phyloP scores from a whole-genome alignment of 2,888 invertebrate species.

The Stenoptilia bipunctidactyla region DNA sequence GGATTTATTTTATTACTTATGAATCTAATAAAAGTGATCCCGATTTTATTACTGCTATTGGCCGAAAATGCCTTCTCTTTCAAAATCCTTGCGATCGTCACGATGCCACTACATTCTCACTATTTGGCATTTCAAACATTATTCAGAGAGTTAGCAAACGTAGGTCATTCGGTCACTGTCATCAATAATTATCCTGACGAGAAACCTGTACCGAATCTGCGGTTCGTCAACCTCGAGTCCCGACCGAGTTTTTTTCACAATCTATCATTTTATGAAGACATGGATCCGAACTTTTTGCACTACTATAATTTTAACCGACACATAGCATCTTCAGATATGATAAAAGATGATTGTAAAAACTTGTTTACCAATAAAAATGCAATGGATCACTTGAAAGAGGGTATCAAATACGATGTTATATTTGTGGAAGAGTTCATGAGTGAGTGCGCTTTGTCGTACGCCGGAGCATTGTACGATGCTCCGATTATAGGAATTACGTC shows the following conservation, averaged over 20 bases:
- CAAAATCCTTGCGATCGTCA: conserved; percentile 65
- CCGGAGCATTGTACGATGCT: conserved; percentile 37
- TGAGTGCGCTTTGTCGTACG: conserved; percentile 50
- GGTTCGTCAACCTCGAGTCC: conserved; percentile 57
- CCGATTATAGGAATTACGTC: conserved; percentile 68
- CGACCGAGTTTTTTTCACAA: conserved; percentile 6
- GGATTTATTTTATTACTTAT: too few relatives aligned
- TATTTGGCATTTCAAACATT: conserved; percentile 73
- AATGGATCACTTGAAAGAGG: conserved; percentile 23
- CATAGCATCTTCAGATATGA: conserved; percentile 15
- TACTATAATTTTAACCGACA: conserved; percentile 24
- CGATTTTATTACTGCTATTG: conserved; percentile 12
- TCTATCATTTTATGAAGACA: conserved; percentile 19
- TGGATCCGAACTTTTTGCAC: conserved; percentile 15
- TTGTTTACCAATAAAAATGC: conserved; percentile 32
- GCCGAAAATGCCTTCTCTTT: conserved; percentile 33
- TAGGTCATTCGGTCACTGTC: conserved; percentile 75
- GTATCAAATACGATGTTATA: conserved; percentile 46
- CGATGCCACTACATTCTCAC: conserved; percentile 74
- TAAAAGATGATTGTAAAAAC: conserved; percentile 28
- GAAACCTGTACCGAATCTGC: conserved; percentile 53
- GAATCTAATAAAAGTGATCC: background rate
- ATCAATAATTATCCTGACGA: conserved; percentile 70
- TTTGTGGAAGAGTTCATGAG: conserved; percentile 58
- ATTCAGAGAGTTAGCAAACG: conserved; percentile 63